Evolutionary conservation across 2,113 vertebrate genomes (phyloP).

Genomic region (Podarcis cretensis): DNA sequence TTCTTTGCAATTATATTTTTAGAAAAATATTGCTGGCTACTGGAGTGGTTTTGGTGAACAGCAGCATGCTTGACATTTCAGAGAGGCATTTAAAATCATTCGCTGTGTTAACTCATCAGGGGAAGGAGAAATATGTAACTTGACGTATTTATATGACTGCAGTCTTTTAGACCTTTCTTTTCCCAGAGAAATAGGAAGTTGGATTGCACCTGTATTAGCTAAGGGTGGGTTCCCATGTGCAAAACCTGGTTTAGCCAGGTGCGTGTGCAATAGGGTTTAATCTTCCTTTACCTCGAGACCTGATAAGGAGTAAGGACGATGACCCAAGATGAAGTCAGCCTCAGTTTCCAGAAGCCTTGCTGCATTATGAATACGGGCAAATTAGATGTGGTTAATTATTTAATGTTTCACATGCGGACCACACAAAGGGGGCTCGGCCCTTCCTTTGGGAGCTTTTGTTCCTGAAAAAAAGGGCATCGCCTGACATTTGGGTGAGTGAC

Average conservation of each 20-base stretch:
- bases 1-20: background rate
- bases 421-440: conserved; percentile 46
- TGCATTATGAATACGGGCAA: conserved; percentile 61
- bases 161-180: background rate
- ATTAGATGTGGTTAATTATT: conserved; percentile 71
- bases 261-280: too few relatives aligned
- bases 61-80: background rate
- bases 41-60: background rate
- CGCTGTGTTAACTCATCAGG: conserved; percentile 31
- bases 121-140: conserved; percentile 21
- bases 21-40: background rate
- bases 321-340: background rate
- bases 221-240: background rate
- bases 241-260: background rate
- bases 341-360: conserved; percentile 47
- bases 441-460: conserved; percentile 4
- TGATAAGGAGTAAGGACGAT: background rate
- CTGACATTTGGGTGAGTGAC: background rate
- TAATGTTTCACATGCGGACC: conserved; percentile 58
- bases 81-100: background rate
- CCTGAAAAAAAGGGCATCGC: background rate
- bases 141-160: conserved; percentile 31
- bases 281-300: background rate
- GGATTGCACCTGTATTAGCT: background rate
- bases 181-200: background rate